Percentiles rank a stretch among this genome's conserved stretches.
phyloP scores from a whole-genome alignment of 1,140 invertebrate genomes.

The Saxidomus purpurata region DNA sequence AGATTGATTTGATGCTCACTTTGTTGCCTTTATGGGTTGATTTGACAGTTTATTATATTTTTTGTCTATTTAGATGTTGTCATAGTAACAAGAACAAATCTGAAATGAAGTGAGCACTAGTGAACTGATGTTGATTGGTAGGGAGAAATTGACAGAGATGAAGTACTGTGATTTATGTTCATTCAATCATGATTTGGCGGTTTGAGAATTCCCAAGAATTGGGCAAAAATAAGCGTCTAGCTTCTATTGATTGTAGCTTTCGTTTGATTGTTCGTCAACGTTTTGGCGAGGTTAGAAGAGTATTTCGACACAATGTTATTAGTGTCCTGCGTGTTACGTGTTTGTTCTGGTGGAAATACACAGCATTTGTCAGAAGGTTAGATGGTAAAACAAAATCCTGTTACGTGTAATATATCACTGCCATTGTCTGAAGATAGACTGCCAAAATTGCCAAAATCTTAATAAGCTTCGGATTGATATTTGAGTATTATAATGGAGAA shows the following conservation, averaged over 20 bases:
- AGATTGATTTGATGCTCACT: slow-evolving; percentile 10
- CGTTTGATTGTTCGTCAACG: neutral
- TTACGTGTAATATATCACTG: slow-evolving; percentile 10
- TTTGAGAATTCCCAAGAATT: neutral
- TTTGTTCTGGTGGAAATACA: neutral
- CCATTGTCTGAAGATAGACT: neutral
- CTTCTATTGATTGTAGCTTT: slow-evolving; percentile 25
- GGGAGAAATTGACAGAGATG: slow-evolving; percentile 23
- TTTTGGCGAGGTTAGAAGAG: slow-evolving; percentile 25
- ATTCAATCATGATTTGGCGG: slow-evolving; percentile 43
- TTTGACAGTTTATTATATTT: slow-evolving; percentile 61
- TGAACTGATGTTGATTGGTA: slow-evolving; percentile 1
- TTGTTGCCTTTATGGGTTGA: neutral
- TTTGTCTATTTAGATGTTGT: slow-evolving; percentile 37
- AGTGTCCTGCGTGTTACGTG: slow-evolving; percentile 1
- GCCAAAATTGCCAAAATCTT: neutral
- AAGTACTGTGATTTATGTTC: slow-evolving; percentile 31
- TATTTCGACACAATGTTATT: slow-evolving; percentile 35
- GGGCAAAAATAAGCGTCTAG: slow-evolving; percentile 17
- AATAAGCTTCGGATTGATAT: neutral
- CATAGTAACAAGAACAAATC: slow-evolving; percentile 35
- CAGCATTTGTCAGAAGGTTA: slow-evolving; percentile 7
- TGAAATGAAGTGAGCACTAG: neutral
- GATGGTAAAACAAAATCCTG: slow-evolving; percentile 16
- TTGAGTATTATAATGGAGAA: neutral